Evolutionary conservation across 2,113 vertebrate genomes (phyloP), one percentile per base, ranked within the genome.

Genomic region (Galeopterus variegatus): DNA sequence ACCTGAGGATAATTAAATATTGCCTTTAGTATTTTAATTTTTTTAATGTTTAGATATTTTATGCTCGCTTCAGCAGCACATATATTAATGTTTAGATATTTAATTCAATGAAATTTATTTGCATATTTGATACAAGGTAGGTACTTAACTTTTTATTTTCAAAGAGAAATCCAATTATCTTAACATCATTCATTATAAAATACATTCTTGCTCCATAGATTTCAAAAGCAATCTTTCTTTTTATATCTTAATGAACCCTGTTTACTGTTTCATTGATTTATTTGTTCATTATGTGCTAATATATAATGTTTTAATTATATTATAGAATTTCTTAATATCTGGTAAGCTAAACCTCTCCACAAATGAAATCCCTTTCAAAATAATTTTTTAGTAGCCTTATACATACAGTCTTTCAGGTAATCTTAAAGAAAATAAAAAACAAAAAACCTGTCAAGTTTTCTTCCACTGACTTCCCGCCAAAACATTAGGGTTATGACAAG

Each of bases 291-390:
- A 64, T 83, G 48, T 31, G 11, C 21, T 64, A 62, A 69, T 10
- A 24, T 15, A 52, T 28, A 75, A 76, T 52, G 18, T 88, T 93
- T 93, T 58, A 76, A 82, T 81, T 85, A 75, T 48, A 54, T 36
- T 76, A 67, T 26, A 80, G 28, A 79, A 91, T 75, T 70, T 60
- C 36, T 81, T 84, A 79, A 24, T 87, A 62, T 31, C 23, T 72
- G 45, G 14, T 73, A 82, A 36, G 41, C n/a, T 86, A 79, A 92
- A 56, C 80, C 24, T 70, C 13, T 48, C 79, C 21, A 56, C 6
- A 94, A n/a, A n/a, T 50, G 85, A 93, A 88, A 58, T 82, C 33
- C 41, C 41, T 94, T 86, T 72, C 4, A 50, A 93, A 95, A 89
- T 3, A n/a, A 9, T 28, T 73, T 82, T 79, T 93, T 4, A 81